Conservation (phyloP, 2,888 invertebrate genomes). For the Liodrosophila aerea region DNA sequence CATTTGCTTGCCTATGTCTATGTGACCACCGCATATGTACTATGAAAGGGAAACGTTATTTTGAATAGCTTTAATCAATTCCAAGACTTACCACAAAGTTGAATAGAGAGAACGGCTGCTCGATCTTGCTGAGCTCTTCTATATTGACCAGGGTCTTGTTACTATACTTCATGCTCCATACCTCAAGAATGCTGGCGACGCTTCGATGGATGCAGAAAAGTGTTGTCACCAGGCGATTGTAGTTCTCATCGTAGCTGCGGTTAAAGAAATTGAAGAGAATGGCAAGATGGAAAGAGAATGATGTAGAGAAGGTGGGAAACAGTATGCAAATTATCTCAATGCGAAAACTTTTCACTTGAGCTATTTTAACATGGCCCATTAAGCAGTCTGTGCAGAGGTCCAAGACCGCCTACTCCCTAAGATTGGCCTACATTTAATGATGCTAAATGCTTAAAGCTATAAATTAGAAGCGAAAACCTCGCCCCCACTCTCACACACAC, state of each 20-base stretch:
- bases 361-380: constrained; percentile 68
- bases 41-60: constrained; percentile 21
- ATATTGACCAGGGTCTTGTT: constrained; percentile 74
- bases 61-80: too few species aligned
- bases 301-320: neutral
- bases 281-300: too few species aligned
- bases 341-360: constrained; percentile 69
- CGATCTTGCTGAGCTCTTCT: constrained; percentile 78
- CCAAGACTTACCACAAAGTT: constrained; percentile 81
- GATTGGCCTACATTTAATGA: constrained; percentile 60
- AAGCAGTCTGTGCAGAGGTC: constrained; percentile 60
- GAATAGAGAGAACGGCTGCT: constrained; percentile 80
- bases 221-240: constrained; percentile 84
- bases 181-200: constrained; percentile 89
- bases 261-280: constrained; percentile 5
- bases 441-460: constrained; percentile 65
- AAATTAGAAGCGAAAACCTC: constrained; percentile 53
- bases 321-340: constrained; percentile 60
- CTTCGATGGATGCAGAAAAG: constrained; percentile 91
- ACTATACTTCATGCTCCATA: constrained; percentile 92
- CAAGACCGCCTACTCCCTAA: constrained; percentile 42
- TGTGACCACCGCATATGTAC: constrained; percentile 83
- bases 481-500: neutral
- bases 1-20: constrained; percentile 87
- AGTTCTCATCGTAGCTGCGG: constrained; percentile 82